Evolutionary conservation across 2,113 vertebrate genomes (phyloP).

Genomic region (Siphamia tubifer): DNA sequence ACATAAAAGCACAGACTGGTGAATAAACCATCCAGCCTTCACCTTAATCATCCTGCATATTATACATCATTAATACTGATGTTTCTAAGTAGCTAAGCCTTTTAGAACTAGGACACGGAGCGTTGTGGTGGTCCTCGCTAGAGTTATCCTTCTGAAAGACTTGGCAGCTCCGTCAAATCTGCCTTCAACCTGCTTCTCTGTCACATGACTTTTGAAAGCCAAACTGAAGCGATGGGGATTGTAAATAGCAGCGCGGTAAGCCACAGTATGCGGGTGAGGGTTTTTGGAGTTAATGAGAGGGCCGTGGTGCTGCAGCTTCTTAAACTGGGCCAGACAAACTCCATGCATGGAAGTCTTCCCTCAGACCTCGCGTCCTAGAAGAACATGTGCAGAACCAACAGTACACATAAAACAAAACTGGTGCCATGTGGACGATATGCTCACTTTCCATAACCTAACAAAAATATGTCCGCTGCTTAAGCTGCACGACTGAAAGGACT

Average conservation of each 20-base stretch:
- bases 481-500: neutral
- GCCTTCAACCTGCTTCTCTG: constrained; percentile 63
- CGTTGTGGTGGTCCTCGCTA: constrained; percentile 39
- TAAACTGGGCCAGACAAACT: constrained; percentile 59
- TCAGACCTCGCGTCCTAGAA: constrained; percentile 45
- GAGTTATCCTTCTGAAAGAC: constrained; percentile 41
- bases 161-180: constrained; percentile 64
- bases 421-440: constrained; percentile 1
- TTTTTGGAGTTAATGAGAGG: constrained; percentile 69
- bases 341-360: constrained; percentile 34
- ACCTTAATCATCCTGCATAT: constrained; percentile 61
- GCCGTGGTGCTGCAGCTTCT: constrained; percentile 24
- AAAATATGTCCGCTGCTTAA: neutral
- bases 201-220: constrained; percentile 65
- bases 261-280: constrained; percentile 56
- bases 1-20: constrained; percentile 56
- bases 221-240: constrained; percentile 49
- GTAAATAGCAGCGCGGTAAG: constrained; percentile 67
- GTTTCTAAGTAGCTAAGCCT: constrained; percentile 61
- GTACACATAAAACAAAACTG: constrained; percentile 36
- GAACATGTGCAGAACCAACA: constrained; percentile 39
- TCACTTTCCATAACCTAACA: constrained; percentile 24
- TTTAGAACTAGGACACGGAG: constrained; percentile 48
- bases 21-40: constrained; percentile 51
- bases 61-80: constrained; percentile 68